Evolutionary conservation across 2,113 vertebrate genomes (phyloP), one percentile per base, ranked within the genome.

Genomic region (Camarhynchus parvulus): DNA sequence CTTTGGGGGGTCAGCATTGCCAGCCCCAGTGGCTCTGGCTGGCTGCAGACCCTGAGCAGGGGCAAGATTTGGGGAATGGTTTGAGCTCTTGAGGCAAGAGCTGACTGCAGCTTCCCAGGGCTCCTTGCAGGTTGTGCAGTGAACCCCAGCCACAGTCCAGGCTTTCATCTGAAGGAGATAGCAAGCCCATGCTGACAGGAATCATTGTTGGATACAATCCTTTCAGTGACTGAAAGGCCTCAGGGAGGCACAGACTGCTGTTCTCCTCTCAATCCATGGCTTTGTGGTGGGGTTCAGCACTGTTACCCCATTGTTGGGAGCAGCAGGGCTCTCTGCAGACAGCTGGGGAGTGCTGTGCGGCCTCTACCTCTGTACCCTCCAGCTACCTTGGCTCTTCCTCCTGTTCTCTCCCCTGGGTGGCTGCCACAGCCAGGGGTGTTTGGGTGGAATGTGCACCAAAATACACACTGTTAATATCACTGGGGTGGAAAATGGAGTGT

Each of bases 401-500:
- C 52, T 55, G 30, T 67, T 92, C 59, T 90, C 52, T 83, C 92
- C 46, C 42, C 55, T 90, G 80, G 68, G 62, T 84, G 85, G 49
- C 61, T 91, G 91, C 91, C 92, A 72, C 83, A 59, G 3, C 0
- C 3, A 87, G 83, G 82, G 35, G 30, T 47, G 85, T 80, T 90
- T 77, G 66, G 41, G 49, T 87, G 49, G 58, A 58, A 84, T 94
- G 81, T 96, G 70, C 82, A 89, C 74, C 75, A 69, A 82, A 90
- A 87, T 24, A 95, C 81, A 68, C 67, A n/a, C 72, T 91, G 49
- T 82, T 94, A 80, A 90, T 91, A 76, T 37, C 18, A 0, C 59
- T 69, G 63, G 67, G 67, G 11, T 95, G 91, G 94, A 95, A 87
- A 95, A 85, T 79, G 37, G 25, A 79, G 75, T 83, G 67, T 95